A percentile compares a stretch with the other conserved stretches of the same genome.
Conservation (phyloP, 2,888 invertebrate genomes). For the Fragum sueziense region DNA sequence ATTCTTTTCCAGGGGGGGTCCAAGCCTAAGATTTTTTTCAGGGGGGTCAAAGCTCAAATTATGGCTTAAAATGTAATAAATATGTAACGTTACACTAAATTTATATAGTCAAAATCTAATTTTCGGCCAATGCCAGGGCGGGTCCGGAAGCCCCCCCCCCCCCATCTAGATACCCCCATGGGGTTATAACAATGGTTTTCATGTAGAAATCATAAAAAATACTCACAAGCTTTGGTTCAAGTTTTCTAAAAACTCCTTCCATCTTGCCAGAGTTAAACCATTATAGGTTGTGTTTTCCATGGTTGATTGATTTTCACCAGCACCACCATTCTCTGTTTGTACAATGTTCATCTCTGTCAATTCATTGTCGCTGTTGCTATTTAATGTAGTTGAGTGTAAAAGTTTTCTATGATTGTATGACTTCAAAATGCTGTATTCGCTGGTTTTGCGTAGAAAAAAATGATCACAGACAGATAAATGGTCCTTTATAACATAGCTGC, state of each 20-base stretch:
- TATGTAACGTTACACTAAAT: too few relatives aligned
- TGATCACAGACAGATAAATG: not conserved
- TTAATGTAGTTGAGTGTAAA: not conserved
- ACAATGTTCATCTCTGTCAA: not conserved
- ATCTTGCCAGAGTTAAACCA: not conserved
- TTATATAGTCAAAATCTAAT: too few relatives aligned
- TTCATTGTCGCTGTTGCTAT: not conserved
- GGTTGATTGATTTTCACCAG: not conserved
- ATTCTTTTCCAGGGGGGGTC: too few relatives aligned
- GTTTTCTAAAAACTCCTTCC: not conserved
- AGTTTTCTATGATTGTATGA: not conserved
- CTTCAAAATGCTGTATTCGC: not conserved
- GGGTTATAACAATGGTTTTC: too few relatives aligned
- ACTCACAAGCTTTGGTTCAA: not conserved
- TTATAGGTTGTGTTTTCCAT: not conserved
- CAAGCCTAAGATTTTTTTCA: too few relatives aligned
- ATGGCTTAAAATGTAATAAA: too few relatives aligned
- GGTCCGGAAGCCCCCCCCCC: too few relatives aligned
- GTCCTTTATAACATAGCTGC: not conserved
- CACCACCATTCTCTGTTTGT: not conserved
- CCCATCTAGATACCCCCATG: too few relatives aligned
- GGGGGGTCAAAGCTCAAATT: too few relatives aligned
- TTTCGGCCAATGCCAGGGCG: too few relatives aligned
- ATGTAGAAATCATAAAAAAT: too few relatives aligned
- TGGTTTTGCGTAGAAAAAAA: not conserved